Evolutionary conservation across 2,113 vertebrate genomes (phyloP).

Genomic region (Corynorhinus townsendii): DNA sequence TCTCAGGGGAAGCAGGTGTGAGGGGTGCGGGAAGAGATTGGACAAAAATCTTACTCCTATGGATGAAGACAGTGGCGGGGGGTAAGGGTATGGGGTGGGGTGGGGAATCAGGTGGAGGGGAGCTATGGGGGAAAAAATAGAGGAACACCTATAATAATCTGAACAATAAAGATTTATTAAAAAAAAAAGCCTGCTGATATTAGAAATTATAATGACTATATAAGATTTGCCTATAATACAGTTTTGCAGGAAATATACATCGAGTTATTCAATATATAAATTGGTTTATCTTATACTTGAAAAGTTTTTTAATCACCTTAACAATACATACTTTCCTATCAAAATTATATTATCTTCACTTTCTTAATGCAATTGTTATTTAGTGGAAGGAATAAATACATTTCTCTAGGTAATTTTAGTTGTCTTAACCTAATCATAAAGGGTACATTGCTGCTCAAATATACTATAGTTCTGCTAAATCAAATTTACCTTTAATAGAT

Average conservation of each 20-base stretch:
- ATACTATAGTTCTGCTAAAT: neutral
- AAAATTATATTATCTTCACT: neutral
- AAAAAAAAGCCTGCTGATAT: neutral
- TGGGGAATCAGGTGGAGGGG: no score
- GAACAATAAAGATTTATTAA: no score
- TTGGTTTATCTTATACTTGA: neutral
- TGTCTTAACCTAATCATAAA: neutral
- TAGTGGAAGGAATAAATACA: neutral
- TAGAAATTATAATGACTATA: neutral
- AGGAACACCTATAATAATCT: no score
- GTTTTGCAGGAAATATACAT: neutral
- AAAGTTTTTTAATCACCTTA: neutral
- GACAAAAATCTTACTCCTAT: no score
- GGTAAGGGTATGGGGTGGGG: no score
- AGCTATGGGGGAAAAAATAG: no score
- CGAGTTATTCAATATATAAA: neutral
- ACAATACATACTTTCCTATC: neutral
- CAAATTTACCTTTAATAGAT: neutral
- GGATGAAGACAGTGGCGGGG: no score
- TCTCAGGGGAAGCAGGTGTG: no score
- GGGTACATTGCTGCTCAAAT: neutral
- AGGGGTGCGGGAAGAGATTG: no score
- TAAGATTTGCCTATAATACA: neutral
- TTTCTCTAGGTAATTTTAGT: neutral
- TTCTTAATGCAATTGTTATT: neutral